Base-by-base conservation (phyloP, 2,888 invertebrate species). In the Parnassius smintheus region DNA sequence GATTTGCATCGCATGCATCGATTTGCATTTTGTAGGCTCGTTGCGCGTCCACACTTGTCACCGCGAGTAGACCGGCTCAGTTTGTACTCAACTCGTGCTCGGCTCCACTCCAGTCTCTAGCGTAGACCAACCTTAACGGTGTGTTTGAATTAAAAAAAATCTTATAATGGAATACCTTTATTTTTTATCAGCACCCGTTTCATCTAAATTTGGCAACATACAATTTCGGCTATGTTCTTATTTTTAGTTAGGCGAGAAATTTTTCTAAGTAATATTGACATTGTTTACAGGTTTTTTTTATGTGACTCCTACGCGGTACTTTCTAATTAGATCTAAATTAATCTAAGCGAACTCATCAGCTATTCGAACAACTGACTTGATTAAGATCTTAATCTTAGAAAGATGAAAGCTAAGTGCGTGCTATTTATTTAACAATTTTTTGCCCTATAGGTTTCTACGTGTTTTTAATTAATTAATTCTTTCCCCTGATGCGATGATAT, bases 291-390 rank as follows among this genome's bases (percentile, higher is more conserved):
- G 63, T 63, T 59, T 41, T 52, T 55, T 52, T n/a, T 52, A 41
- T 55, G 25, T 45, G 50, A 45, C 55, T 59, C 62, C 46, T 59
- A 56, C 63, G 11, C 59, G 54, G 9, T 63, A 63, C 63, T 63
- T 63, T 63, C 63, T 59, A 63, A 59, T 63, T 51, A 59, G 35
- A 59, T 59, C 51, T 18, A 18, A 56, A 63, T 59, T 56, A 56
- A 59, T 50, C 49, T 54, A 4, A 18, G 13, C n/a, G 45, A 12
- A 45, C 35, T 46, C 4, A 13, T 50, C 18, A 45, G 10, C 45
- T 49, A 35, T 54, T 13, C 35, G 44, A 56, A 50, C 46, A 51
- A 52, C 18, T 46, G n/a, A 11, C 7, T n/a, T 44, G 12, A 59
- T 22, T 18, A 41, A 25, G 46, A 48, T 54, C 4, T 18, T 41